Conservation (phyloP, 2,797 vertebrate species). For the Enteromius argenteus region DNA sequence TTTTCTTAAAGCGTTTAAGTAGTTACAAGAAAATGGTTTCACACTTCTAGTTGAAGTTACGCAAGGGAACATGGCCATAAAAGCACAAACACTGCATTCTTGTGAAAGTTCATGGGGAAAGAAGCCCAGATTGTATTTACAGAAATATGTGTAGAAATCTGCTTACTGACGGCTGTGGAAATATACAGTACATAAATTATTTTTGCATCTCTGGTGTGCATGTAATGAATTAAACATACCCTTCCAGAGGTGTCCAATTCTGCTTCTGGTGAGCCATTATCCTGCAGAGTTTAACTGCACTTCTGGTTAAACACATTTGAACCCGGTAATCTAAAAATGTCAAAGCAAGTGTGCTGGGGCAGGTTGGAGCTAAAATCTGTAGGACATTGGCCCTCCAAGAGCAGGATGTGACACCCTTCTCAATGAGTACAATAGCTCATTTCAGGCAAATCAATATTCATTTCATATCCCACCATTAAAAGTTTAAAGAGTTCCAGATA, state of each 20-base stretch:
- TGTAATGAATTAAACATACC: neutral
- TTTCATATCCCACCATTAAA: conserved; percentile 14
- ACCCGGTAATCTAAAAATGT: neutral
- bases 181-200: neutral
- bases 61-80: too few relatives aligned
- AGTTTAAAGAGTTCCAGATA: conserved; percentile 4
- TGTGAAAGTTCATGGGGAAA: neutral
- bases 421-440: neutral
- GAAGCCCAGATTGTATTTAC: neutral
- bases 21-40: neutral
- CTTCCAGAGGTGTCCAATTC: neutral
- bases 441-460: neutral
- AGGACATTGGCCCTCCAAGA: neutral
- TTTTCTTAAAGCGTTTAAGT: neutral
- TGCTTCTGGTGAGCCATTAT: neutral
- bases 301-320: neutral
- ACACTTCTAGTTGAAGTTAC: too few relatives aligned
- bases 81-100: neutral
- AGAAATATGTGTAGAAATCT: neutral
- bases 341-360: neutral
- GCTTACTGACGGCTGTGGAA: neutral
- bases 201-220: neutral
- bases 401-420: neutral
- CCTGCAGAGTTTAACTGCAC: neutral
- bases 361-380: neutral